Conservation (phyloP, 2,888 invertebrate species). For the Pemphredon lugubris region DNA sequence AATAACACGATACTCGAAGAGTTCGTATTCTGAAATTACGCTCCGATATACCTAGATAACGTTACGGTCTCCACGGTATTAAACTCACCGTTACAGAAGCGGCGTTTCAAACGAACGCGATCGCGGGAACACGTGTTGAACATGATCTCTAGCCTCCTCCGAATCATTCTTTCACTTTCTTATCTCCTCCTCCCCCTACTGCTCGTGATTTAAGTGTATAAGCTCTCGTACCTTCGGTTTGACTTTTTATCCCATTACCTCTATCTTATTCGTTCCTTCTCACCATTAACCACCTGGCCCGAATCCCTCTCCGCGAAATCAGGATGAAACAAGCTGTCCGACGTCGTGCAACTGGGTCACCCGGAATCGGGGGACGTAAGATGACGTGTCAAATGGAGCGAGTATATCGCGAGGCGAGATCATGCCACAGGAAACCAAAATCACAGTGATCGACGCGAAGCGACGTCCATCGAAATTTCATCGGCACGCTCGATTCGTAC, state of each 20-base stretch:
- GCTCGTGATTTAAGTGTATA: slow-evolving; percentile 38
- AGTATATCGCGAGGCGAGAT: background rate
- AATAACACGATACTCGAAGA: too few relatives aligned
- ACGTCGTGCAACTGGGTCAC: slow-evolving; percentile 3
- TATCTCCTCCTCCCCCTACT: slow-evolving; percentile 40
- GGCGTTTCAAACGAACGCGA: slow-evolving; percentile 72
- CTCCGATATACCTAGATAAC: too few relatives aligned
- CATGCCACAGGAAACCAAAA: background rate
- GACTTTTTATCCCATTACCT: background rate
- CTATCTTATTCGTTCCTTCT: slow-evolving; percentile 10
- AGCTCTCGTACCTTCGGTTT: slow-evolving; percentile 25
- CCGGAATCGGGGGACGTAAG: slow-evolving; percentile 13
- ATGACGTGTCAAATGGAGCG: slow-evolving; percentile 14
- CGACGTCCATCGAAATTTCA: background rate
- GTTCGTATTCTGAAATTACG: too few relatives aligned
- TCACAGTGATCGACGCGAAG: background rate
- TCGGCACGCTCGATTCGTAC: background rate
- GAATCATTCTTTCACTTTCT: slow-evolving; percentile 38
- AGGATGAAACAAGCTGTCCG: slow-evolving; percentile 1
- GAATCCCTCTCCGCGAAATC: slow-evolving; percentile 1
- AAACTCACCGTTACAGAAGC: slow-evolving; percentile 47
- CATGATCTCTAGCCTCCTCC: slow-evolving; percentile 64
- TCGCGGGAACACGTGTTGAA: slow-evolving; percentile 78
- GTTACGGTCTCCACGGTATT: slow-evolving; percentile 45
- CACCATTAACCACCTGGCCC: slow-evolving; percentile 12